Conservation (phyloP, 2,113 vertebrate genomes). For the Leucoraja erinaceus region DNA sequence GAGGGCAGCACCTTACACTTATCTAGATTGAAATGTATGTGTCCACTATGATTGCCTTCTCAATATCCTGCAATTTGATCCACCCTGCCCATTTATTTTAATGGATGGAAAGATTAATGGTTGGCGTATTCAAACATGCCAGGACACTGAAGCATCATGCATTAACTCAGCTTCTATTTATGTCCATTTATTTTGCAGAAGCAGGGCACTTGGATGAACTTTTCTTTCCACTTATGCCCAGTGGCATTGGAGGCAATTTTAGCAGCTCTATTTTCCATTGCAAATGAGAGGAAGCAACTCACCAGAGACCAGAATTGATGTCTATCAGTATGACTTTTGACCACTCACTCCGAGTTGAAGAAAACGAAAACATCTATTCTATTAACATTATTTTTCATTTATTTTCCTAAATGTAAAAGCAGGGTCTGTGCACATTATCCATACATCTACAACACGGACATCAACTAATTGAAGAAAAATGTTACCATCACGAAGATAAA, state of each 20-base stretch:
- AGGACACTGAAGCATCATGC: background rate
- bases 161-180: background rate
- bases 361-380: background rate
- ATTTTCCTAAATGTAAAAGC: background rate
- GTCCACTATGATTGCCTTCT: too few species aligned
- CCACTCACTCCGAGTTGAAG: background rate
- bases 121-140: background rate
- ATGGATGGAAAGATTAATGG: background rate
- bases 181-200: background rate
- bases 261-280: background rate
- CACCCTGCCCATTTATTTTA: background rate
- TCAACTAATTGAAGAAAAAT: constrained; percentile 27
- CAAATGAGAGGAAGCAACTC: background rate
- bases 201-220: background rate
- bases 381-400: background rate
- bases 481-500: background rate
- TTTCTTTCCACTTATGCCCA: background rate
- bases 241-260: background rate
- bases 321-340: background rate
- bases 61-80: too few species aligned
- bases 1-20: too few species aligned
- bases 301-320: background rate
- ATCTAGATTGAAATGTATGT: too few species aligned
- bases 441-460: background rate
- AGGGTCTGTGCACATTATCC: background rate